These are phyloP conservation scores for Brachymystax lenok DNA, from an alignment of 2,797 vertebrate species.

Conservation along the genomic window DNA sequence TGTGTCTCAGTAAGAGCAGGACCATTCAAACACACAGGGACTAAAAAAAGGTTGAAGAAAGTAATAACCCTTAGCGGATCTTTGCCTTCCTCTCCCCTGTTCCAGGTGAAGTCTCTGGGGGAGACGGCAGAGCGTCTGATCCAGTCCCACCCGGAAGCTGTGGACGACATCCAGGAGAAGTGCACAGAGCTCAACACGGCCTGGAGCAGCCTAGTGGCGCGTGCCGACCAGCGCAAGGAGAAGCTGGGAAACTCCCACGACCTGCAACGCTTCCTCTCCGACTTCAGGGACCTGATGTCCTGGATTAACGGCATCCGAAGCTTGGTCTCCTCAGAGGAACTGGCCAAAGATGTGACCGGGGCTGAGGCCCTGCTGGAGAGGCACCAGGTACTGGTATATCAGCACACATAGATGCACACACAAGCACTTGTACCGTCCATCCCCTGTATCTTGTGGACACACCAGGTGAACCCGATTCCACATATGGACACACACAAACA, in stretches of 20 bases:
- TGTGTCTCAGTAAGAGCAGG: too few species aligned
- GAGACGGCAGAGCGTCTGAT: slow-evolving; percentile 96
- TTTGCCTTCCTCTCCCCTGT: not conserved
- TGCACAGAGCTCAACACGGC: slow-evolving; percentile 96
- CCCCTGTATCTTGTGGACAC: too few species aligned
- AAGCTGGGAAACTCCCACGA: slow-evolving; percentile 97
- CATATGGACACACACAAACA: not conserved
- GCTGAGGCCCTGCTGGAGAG: slow-evolving; percentile 95
- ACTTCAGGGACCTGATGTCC: slow-evolving; percentile 99
- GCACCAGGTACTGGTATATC: slow-evolving; percentile 83
- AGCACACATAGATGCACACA: not conserved
- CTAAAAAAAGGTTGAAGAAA: too few species aligned
- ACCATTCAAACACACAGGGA: too few species aligned
- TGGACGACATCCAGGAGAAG: slow-evolving; percentile 96
- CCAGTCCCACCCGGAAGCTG: slow-evolving; percentile 96
- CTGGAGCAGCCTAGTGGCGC: slow-evolving; percentile 94
- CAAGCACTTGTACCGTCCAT: too few species aligned
- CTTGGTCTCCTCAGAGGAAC: slow-evolving; percentile 95
- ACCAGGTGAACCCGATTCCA: too few species aligned
- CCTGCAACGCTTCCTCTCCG: slow-evolving; percentile 97
- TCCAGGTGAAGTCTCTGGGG: slow-evolving; percentile 94
- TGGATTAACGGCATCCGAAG: slow-evolving; percentile 99
- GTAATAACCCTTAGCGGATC: too few species aligned
- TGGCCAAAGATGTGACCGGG: slow-evolving; percentile 97
- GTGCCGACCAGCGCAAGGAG: slow-evolving; percentile 94